These are phyloP conservation scores for Myotis findleyi DNA, from an alignment of 2,797 vertebrate species.

Conservation along the genomic window DNA sequence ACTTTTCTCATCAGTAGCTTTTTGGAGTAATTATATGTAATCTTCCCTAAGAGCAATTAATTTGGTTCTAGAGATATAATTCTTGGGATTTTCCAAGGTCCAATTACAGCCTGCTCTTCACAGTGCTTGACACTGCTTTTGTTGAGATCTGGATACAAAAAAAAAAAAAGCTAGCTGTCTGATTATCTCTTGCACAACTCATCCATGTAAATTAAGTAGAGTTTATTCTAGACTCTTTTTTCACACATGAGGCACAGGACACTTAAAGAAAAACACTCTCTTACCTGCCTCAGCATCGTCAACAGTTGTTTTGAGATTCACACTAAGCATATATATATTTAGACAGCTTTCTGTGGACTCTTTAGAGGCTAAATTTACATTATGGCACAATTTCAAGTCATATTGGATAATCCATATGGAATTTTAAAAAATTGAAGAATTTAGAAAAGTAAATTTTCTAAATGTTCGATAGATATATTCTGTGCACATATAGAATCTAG, in stretches of 20 bases:
- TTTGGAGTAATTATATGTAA: background rate
- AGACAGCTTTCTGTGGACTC: background rate
- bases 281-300: background rate
- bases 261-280: background rate
- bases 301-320: background rate
- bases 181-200: background rate
- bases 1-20: background rate
- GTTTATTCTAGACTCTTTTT: background rate
- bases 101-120: background rate
- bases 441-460: slow-evolving; percentile 4
- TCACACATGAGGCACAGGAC: background rate
- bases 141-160: background rate
- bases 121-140: background rate
- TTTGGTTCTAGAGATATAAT: background rate
- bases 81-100: background rate
- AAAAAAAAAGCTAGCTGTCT: background rate
- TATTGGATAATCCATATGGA: background rate
- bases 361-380: background rate
- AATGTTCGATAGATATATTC: background rate
- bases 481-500: background rate
- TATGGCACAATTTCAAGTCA: background rate
- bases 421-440: background rate
- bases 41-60: background rate
- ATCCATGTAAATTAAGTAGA: background rate
- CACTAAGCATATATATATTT: background rate